These are phyloP conservation scores for Xenus cinereus DNA, from an alignment of 2,113 vertebrate species.

Conservation along the genomic window DNA sequence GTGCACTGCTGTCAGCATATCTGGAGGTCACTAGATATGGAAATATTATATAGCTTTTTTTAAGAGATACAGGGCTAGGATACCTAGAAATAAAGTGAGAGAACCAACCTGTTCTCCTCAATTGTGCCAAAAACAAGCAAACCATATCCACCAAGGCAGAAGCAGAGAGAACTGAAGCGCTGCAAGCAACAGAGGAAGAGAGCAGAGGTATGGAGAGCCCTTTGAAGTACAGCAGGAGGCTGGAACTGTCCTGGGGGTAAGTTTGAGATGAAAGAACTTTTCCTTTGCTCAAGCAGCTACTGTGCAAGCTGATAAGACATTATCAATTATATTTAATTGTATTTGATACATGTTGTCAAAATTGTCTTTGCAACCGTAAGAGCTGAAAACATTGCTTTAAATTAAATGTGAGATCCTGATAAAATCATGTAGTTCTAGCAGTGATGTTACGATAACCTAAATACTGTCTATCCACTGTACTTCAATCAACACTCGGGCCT, in stretches of 20 bases:
- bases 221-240: background rate
- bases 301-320: background rate
- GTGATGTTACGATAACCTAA: background rate
- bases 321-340: background rate
- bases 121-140: background rate
- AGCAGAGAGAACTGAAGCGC: background rate
- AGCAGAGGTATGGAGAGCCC: background rate
- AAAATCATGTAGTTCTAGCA: background rate
- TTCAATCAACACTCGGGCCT: background rate
- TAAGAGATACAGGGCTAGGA: background rate
- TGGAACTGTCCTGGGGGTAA: background rate
- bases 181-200: background rate
- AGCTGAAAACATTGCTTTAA: background rate
- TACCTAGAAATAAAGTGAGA: background rate
- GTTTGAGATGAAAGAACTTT: background rate
- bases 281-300: background rate
- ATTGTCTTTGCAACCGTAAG: background rate
- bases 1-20: background rate
- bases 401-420: background rate
- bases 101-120: background rate
- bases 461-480: background rate
- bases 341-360: background rate
- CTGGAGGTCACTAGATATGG: background rate
- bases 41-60: background rate
- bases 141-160: background rate